Percentiles rank a stretch among this genome's conserved stretches.
Conservation (phyloP, 2,888 invertebrate genomes). For the Hypsopygia costalis region DNA sequence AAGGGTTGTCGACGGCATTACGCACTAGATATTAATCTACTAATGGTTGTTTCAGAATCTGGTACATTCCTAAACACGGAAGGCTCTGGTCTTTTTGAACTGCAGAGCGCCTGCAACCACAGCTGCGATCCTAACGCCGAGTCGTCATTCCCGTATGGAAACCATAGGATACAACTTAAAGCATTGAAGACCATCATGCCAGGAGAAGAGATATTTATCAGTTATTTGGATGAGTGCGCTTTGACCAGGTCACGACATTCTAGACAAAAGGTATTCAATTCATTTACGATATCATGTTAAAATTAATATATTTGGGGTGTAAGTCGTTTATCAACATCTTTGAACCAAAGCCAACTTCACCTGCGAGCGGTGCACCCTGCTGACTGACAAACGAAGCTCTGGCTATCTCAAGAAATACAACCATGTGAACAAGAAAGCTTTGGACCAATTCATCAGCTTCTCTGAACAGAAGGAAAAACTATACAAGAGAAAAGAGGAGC, state of each 20-base stretch:
- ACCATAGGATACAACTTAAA: constrained; percentile 86
- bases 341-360: no score
- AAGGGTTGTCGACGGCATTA: no score
- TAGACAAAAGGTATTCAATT: constrained; percentile 87
- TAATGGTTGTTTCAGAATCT: constrained; percentile 78
- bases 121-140: constrained; percentile 95
- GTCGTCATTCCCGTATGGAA: constrained; percentile 90
- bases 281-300: no score
- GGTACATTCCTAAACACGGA: constrained; percentile 94
- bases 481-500: constrained; percentile 96
- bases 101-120: constrained; percentile 96
- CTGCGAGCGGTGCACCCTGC: no score
- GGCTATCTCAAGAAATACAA: constrained; percentile 99
- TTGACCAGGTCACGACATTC: constrained; percentile 91
- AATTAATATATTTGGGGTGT: no score
- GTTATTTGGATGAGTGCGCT: constrained; percentile 93
- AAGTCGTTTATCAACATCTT: no score
- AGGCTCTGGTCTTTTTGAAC: constrained; percentile 91
- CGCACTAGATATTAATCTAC: no score
- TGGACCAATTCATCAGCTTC: constrained; percentile 99
- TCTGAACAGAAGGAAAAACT: constrained; percentile 99
- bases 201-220: constrained; percentile 94
- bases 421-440: constrained; percentile 99
- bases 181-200: constrained; percentile 86
- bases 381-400: no score